Conservation (phyloP, 2,797 vertebrate species). For the Threskiornis aethiopicus region DNA sequence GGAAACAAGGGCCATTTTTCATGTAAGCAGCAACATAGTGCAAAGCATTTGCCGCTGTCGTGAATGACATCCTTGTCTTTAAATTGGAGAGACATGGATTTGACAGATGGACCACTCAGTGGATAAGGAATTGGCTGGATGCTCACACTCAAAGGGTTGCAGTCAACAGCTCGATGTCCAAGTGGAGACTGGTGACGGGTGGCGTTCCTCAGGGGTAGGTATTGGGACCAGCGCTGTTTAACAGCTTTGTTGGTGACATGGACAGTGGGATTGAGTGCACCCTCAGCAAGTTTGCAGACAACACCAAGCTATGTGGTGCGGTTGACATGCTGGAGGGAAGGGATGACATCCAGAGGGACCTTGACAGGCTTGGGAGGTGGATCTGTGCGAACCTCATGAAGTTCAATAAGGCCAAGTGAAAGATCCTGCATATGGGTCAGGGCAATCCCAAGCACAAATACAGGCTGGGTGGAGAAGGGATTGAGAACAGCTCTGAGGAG, state of each 20-base stretch:
- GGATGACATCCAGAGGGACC: background rate
- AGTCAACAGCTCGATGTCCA: accelerated
- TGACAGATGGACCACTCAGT: background rate
- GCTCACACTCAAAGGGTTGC: background rate
- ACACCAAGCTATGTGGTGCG: background rate
- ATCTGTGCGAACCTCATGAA: background rate
- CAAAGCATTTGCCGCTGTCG: background rate
- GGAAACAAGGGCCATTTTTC: background rate
- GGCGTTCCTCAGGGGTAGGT: background rate
- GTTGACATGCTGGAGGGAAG: background rate
- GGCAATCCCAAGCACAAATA: background rate
- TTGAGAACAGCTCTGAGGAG: background rate
- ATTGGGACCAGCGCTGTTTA: background rate
- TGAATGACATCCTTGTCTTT: background rate
- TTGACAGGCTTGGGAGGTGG: background rate
- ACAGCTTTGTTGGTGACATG: background rate
- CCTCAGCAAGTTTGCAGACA: background rate
- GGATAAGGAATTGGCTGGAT: background rate
- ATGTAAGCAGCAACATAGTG: background rate
- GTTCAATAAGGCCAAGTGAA: background rate
- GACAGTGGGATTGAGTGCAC: background rate
- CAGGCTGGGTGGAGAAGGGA: background rate
- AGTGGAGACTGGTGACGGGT: background rate
- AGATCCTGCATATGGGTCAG: background rate
- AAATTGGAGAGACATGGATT: background rate